Conservation (phyloP, 2,888 invertebrate genomes). For the Brachyopa scutellaris region DNA sequence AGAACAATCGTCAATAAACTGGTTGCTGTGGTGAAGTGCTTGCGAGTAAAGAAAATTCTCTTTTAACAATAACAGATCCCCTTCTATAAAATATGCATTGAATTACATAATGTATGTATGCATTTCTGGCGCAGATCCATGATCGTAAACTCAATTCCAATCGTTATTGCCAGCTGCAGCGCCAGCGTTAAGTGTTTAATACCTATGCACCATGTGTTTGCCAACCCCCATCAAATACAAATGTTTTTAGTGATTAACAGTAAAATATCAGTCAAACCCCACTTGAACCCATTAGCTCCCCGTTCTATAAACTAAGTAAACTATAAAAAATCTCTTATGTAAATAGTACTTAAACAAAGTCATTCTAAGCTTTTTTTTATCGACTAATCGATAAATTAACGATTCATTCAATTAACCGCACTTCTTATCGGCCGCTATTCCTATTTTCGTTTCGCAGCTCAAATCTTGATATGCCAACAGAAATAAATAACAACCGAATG, state of each 20-base stretch:
- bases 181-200: neutral
- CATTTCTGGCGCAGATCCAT: too few relatives aligned
- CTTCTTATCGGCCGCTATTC: neutral
- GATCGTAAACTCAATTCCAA: too few relatives aligned
- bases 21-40: too few relatives aligned
- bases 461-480: neutral
- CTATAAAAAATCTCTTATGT: too few relatives aligned
- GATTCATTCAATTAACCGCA: neutral
- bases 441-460: neutral
- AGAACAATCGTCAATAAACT: too few relatives aligned
- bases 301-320: neutral
- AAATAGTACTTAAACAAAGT: too few relatives aligned
- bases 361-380: too few relatives aligned
- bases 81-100: too few relatives aligned
- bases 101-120: too few relatives aligned
- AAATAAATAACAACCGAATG: constrained; percentile 28
- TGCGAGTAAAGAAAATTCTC: too few relatives aligned
- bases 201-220: neutral
- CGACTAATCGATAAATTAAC: neutral
- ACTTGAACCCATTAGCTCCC: neutral
- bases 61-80: too few relatives aligned
- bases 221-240: neutral
- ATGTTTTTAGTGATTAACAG: neutral
- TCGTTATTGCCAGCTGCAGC: too few relatives aligned
- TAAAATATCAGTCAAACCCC: neutral